phyloP scores from a whole-genome alignment of 2,797 vertebrate genomes.

The Myotis myotis region DNA sequence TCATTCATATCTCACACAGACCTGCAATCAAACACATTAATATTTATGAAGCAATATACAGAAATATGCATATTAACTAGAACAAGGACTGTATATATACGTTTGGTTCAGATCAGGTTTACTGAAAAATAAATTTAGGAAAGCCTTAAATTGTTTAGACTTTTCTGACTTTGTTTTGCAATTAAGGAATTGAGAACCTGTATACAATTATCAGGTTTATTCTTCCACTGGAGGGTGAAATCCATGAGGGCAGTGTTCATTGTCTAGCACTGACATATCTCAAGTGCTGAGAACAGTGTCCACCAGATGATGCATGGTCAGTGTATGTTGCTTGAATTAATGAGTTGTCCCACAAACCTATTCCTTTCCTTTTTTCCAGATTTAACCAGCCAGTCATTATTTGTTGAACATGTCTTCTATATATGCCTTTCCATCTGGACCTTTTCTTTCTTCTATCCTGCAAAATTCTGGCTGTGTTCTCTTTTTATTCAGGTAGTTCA shows the following conservation, averaged over 20 bases:
- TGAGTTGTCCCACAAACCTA: background rate
- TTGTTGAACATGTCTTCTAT: background rate
- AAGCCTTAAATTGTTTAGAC: background rate
- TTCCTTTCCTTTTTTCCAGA: background rate
- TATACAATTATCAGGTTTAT: background rate
- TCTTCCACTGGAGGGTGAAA: background rate
- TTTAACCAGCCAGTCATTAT: background rate
- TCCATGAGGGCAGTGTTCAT: background rate
- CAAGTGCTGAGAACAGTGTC: background rate
- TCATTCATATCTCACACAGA: background rate
- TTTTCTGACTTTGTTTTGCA: background rate
- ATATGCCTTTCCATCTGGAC: background rate
- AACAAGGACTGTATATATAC: background rate
- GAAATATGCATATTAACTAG: background rate
- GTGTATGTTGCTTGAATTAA: background rate
- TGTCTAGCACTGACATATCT: background rate
- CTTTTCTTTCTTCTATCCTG: conserved; percentile 1
- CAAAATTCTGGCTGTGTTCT: background rate
- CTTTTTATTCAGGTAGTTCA: background rate
- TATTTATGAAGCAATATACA: background rate
- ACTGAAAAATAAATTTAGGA: background rate
- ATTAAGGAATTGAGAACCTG: background rate
- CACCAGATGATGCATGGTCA: background rate
- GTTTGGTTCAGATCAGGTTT: background rate
- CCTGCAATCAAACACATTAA: background rate